Evolutionary conservation across 1,140 invertebrate genomes (phyloP).

Genomic region (Sinella curviseta): DNA sequence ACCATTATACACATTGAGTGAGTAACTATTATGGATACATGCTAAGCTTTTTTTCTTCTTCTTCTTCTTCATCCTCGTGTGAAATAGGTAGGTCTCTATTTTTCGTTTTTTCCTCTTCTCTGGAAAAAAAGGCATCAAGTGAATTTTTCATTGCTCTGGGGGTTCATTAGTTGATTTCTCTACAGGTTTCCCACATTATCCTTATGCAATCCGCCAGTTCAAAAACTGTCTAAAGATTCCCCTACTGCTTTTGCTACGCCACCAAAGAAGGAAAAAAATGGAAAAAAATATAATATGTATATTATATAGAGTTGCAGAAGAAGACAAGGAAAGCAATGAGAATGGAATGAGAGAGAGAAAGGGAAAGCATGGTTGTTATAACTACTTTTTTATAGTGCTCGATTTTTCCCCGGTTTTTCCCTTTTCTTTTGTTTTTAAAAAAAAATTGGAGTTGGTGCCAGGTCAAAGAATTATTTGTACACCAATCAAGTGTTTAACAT

Average conservation of each 20-base stretch:
- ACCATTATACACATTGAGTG: slow-evolving; percentile 17
- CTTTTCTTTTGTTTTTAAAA: not conserved
- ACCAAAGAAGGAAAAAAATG: too few species aligned
- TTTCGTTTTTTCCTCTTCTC: not conserved
- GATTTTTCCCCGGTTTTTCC: not conserved
- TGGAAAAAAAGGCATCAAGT: slow-evolving; percentile 36
- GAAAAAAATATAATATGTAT: slow-evolving; percentile 7
- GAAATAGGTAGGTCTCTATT: not conserved
- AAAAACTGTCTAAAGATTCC: slow-evolving; percentile 4
- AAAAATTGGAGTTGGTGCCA: slow-evolving; percentile 1
- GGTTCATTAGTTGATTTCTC: slow-evolving; percentile 51
- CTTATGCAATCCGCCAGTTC: slow-evolving; percentile 19
- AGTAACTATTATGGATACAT: not conserved
- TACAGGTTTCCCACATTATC: slow-evolving; percentile 43
- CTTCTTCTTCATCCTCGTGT: too few species aligned
- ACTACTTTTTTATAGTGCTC: too few species aligned
- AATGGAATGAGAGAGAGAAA: too few species aligned
- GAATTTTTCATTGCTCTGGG: slow-evolving; percentile 50
- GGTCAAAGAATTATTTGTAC: slow-evolving; percentile 12
- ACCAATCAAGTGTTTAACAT: slow-evolving; percentile 14
- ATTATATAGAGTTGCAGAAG: too few species aligned
- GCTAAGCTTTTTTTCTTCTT: too few species aligned
- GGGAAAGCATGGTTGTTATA: too few species aligned
- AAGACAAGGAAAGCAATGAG: too few species aligned
- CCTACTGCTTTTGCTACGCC: not conserved